Base-by-base conservation (phyloP, 2,888 invertebrate species). In the Cryptus viduatorius region DNA sequence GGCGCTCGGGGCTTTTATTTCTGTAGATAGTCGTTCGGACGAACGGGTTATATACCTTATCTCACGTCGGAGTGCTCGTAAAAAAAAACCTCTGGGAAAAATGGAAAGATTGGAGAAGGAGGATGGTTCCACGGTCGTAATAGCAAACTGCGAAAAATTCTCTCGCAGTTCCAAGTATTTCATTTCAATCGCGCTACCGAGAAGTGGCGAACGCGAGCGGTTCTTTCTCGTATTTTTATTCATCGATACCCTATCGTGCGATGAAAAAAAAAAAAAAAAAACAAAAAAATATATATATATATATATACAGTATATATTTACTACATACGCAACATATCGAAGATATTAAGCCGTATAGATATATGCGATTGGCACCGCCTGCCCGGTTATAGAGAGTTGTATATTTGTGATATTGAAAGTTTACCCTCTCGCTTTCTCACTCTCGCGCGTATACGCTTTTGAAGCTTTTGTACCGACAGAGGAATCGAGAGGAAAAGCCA, bases 231-330 rank as follows among this genome's bases (percentile, higher is more conserved):
- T 71, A 31, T 50, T 48, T 69, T 53, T 71, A 72, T 80, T 73
- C 73, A 80, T 80, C 80, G 75, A 80, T 44, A 10, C 59, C 19
- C 12, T 10, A 56, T 44, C 71, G 56, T n/a, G 56, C 16, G 65
- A 48, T 72, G 56, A 71, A 68, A 79, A 46, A 56, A 59, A 80
- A 31, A 64, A 46, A 31, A 29, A 3, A 61, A 48, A 48, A 16
- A n/a, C n/a, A n/a, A 19, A 16, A 53, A 53, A 0, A 53, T 19
- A 53, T 53, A 53, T 53, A 53, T 19, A 53, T 16, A 53, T 19
- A 53, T 53, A 53, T 53, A 53, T 19, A 53, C 5, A 8, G 24
- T 24, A 61, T 14, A 14, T 61, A 29, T 61, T n/a, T 31, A 14
- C 59, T 14, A 61, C 29, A 59, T n/a, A 31, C 29, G 29, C 31